Evolutionary conservation across 2,113 vertebrate species (phyloP).

Genomic region (Colistium nudipinnis): DNA sequence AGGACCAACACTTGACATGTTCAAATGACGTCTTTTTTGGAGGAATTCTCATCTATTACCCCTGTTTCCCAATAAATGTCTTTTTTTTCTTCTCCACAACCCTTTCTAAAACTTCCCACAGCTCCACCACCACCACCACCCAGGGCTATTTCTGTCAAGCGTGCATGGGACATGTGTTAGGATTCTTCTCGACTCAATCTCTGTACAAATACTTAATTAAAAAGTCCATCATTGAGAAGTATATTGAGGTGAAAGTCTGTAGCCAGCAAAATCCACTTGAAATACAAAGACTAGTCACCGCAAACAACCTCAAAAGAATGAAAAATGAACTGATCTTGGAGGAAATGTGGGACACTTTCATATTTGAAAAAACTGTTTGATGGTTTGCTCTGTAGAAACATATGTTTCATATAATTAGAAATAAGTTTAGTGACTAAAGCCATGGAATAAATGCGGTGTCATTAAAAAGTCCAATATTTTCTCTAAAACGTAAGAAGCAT

Average conservation of each 20-base stretch:
- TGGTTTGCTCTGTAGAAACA: neutral
- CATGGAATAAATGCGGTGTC: neutral
- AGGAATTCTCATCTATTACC: slow-evolving; percentile 21
- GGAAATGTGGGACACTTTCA: neutral
- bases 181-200: neutral
- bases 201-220: neutral
- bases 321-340: too few species aligned
- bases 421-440: neutral
- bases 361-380: neutral
- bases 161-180: neutral
- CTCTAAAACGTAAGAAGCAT: neutral
- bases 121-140: slow-evolving; percentile 36
- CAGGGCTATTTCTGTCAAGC: slow-evolving; percentile 47
- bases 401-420: neutral
- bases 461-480: neutral
- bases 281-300: neutral
- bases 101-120: slow-evolving; percentile 19
- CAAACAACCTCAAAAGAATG: neutral
- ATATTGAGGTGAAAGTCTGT: neutral
- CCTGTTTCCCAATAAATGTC: neutral
- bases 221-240: neutral
- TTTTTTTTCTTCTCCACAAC: slow-evolving; percentile 25
- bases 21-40: slow-evolving; percentile 11
- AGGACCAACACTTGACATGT: slow-evolving; percentile 10
- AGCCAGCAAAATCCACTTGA: neutral